phyloP scores from a whole-genome alignment of 2,113 vertebrate species.

The Apteryx owenii region DNA sequence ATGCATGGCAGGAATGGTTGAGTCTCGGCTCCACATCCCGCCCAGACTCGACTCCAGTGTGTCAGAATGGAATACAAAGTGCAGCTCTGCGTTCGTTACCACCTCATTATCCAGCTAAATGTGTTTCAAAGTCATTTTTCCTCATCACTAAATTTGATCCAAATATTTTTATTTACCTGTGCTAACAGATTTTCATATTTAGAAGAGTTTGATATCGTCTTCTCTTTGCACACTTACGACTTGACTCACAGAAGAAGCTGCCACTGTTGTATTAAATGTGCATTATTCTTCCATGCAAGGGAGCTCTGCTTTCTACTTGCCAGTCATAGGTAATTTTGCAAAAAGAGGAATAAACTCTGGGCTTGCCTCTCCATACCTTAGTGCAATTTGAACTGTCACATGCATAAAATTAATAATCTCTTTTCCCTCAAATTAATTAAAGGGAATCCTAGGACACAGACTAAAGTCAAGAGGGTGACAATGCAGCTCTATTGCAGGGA shows the following conservation, averaged over 20 bases:
- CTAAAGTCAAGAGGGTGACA: not conserved
- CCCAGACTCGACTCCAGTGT: constrained; percentile 26
- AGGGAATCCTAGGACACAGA: not conserved
- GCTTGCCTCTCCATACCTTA: not conserved
- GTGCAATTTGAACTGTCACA: not conserved
- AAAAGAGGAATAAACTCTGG: not conserved
- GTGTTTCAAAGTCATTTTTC: constrained; percentile 57
- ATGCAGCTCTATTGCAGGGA: not conserved
- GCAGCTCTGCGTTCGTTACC: constrained; percentile 64
- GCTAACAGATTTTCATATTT: constrained; percentile 44
- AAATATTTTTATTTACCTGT: constrained; percentile 69
- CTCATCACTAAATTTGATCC: constrained; percentile 34
- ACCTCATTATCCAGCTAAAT: constrained; percentile 69
- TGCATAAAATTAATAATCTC: not conserved
- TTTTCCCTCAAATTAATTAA: not conserved
- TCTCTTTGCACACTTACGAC: not conserved
- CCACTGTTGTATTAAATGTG: not conserved
- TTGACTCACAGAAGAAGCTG: not conserved
- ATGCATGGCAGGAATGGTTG: constrained; percentile 19
- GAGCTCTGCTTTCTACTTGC: constrained; percentile 19
- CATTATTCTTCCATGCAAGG: not conserved
- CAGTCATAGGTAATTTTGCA: not conserved
- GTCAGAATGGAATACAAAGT: constrained; percentile 71
- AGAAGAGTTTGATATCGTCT: not conserved
- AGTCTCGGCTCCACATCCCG: constrained; percentile 17